These are phyloP conservation scores for Cotesia vestalis DNA, from an alignment of 1,140 invertebrate species.

Conservation along the genomic window DNA sequence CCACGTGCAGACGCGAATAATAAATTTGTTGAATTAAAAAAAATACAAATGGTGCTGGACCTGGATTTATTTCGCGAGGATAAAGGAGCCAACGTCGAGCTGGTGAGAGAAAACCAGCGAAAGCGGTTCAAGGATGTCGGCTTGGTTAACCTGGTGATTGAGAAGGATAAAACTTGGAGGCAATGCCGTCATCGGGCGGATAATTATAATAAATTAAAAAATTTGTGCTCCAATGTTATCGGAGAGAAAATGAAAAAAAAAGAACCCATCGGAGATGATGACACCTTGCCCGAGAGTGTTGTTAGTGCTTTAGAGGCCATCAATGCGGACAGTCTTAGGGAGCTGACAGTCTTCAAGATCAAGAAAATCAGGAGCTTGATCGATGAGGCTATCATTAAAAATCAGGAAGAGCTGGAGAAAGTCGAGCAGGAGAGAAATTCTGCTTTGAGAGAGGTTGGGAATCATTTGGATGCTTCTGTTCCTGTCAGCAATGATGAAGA, in stretches of 20 bases:
- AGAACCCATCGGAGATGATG: slow-evolving; percentile 79
- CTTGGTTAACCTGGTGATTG: slow-evolving; percentile 91
- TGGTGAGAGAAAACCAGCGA: slow-evolving; percentile 90
- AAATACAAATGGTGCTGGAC: slow-evolving; percentile 91
- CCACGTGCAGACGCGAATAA: no score
- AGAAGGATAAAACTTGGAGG: slow-evolving; percentile 90
- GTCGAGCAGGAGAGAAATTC: slow-evolving; percentile 82
- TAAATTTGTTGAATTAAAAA: not conserved
- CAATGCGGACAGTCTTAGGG: slow-evolving; percentile 76
- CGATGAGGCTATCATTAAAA: slow-evolving; percentile 84
- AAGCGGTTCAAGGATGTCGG: slow-evolving; percentile 93
- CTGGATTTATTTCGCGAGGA: slow-evolving; percentile 95
- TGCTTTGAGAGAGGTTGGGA: slow-evolving; percentile 91
- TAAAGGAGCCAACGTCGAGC: slow-evolving; percentile 92
- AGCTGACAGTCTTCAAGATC: slow-evolving; percentile 88
- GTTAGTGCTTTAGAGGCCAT: slow-evolving; percentile 74
- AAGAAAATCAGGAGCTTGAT: slow-evolving; percentile 84
- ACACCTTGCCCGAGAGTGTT: slow-evolving; percentile 74
- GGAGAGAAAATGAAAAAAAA: slow-evolving; percentile 98
- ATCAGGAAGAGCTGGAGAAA: slow-evolving; percentile 74
- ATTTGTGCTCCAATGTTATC: slow-evolving; percentile 95
- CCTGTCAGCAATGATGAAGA: slow-evolving; percentile 95
- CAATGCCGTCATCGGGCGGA: slow-evolving; percentile 90
- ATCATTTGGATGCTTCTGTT: slow-evolving; percentile 91
- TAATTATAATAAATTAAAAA: slow-evolving; percentile 94